Evolutionary conservation across 2,888 invertebrate species (phyloP).

Genomic region (Ptychoptera albimana): DNA sequence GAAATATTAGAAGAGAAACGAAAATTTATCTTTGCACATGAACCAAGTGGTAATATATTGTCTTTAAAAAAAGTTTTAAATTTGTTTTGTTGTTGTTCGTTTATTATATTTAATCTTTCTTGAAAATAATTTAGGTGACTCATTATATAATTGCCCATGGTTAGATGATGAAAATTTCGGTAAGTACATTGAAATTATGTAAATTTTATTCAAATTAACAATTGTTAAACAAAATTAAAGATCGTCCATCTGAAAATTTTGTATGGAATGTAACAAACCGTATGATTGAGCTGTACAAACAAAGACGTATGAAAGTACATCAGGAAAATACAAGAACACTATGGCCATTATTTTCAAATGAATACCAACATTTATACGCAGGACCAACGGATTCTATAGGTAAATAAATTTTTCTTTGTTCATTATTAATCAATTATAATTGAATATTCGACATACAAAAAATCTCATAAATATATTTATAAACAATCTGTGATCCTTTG

Average conservation of each 20-base stretch:
- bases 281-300: slow-evolving; percentile 21
- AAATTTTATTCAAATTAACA: not conserved
- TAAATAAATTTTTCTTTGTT: too few species aligned
- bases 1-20: too few species aligned
- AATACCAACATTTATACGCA: slow-evolving; percentile 18
- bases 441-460: too few species aligned
- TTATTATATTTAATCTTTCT: slow-evolving; percentile 5
- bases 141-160: slow-evolving; percentile 6
- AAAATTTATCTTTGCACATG: not conserved
- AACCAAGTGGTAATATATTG: too few species aligned
- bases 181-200: not conserved
- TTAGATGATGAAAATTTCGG: slow-evolving; percentile 4
- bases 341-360: slow-evolving; percentile 22
- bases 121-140: not conserved
- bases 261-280: slow-evolving; percentile 22
- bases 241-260: slow-evolving; percentile 20
- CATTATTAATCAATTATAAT: too few species aligned
- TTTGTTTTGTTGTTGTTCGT: not conserved
- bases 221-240: slow-evolving; percentile 12
- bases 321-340: slow-evolving; percentile 21
- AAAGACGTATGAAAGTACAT: slow-evolving; percentile 21
- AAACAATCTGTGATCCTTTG: too few species aligned
- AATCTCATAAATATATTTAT: too few species aligned
- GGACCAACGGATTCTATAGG: slow-evolving; percentile 24
- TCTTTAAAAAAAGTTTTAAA: too few species aligned